Conservation (phyloP, 2,888 invertebrate genomes). For the Liodrosophila aerea region DNA sequence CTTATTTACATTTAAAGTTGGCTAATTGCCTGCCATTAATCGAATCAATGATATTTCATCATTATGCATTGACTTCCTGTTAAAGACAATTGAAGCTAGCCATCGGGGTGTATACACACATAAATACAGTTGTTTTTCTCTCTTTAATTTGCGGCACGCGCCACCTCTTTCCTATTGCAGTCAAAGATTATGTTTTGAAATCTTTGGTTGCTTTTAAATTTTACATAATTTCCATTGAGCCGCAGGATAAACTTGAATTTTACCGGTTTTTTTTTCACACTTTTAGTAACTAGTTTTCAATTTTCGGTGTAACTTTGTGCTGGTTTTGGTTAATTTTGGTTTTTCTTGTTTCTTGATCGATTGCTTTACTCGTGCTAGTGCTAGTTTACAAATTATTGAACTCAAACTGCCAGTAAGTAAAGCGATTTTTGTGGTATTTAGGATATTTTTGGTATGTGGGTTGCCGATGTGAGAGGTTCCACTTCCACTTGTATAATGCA, state of each 20-base stretch:
- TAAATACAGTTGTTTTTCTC: slow-evolving; percentile 9
- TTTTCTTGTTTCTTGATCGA: background rate
- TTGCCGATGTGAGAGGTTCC: too few relatives aligned
- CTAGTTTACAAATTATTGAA: slow-evolving; percentile 26
- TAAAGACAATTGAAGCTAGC: slow-evolving; percentile 3
- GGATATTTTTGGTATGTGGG: background rate
- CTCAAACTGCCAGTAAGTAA: slow-evolving; percentile 10
- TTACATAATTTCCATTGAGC: slow-evolving; percentile 33
- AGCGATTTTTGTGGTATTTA: background rate
- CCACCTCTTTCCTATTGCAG: slow-evolving; percentile 14
- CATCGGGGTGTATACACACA: slow-evolving; percentile 1
- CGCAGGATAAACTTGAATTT: slow-evolving; percentile 68
- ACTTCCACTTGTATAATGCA: too few relatives aligned
- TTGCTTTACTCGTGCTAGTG: slow-evolving; percentile 21
- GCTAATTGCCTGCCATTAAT: slow-evolving; percentile 40
- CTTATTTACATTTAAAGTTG: slow-evolving; percentile 53
- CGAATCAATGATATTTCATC: slow-evolving; percentile 21
- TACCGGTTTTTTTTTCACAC: slow-evolving; percentile 54
- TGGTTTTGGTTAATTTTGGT: background rate
- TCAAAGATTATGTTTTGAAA: slow-evolving; percentile 16
- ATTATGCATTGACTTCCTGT: slow-evolving; percentile 31
- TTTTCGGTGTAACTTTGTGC: slow-evolving; percentile 30
- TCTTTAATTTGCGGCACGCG: slow-evolving; percentile 48
- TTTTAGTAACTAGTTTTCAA: slow-evolving; percentile 43
- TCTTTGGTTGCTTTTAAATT: slow-evolving; percentile 12